Percentiles rank a stretch among this genome's conserved stretches.
These are phyloP conservation scores for Epiblema foenella DNA, from an alignment of 2,888 invertebrate genomes.

Conservation along the genomic window DNA sequence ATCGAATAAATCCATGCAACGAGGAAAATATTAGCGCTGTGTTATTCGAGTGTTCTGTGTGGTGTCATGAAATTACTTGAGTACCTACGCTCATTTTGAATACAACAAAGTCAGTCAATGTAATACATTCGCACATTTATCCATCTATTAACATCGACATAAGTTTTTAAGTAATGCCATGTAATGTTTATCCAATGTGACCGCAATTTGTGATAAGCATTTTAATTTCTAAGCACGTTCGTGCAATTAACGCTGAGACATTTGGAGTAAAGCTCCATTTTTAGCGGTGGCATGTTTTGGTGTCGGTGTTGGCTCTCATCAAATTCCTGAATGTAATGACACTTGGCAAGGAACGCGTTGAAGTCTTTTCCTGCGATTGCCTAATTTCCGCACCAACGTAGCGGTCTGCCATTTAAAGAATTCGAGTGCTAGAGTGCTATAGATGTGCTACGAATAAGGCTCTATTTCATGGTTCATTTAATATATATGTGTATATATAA, in stretches of 20 bases:
- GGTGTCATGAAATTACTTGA: not conserved
- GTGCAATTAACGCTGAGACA: conserved; percentile 36
- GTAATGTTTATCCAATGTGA: conserved; percentile 28
- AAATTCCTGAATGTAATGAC: conserved; percentile 26
- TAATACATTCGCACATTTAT: conserved; percentile 10
- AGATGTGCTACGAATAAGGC: not conserved
- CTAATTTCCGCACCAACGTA: conserved; percentile 27
- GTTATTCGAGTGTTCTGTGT: conserved; percentile 8
- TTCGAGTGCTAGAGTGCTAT: conserved; percentile 6
- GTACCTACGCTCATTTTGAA: conserved; percentile 6
- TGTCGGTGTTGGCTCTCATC: conserved; percentile 31
- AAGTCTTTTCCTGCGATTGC: conserved; percentile 26
- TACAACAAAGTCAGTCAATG: not conserved
- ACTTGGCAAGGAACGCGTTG: conserved; percentile 28
- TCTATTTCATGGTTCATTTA: no score
- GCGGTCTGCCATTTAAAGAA: not conserved
- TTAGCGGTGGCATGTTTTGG: conserved; percentile 32
- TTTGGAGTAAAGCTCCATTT: conserved; percentile 38
- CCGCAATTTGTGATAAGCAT: conserved; percentile 11
- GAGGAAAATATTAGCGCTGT: not conserved
- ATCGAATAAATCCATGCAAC: not conserved
- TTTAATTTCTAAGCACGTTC: conserved; percentile 37
- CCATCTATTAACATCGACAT: not conserved
- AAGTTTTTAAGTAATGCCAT: conserved; percentile 16
- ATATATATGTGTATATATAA: no score